Evolutionary conservation across 2,113 vertebrate species (phyloP).

Genomic region (Aphyosemion australe): DNA sequence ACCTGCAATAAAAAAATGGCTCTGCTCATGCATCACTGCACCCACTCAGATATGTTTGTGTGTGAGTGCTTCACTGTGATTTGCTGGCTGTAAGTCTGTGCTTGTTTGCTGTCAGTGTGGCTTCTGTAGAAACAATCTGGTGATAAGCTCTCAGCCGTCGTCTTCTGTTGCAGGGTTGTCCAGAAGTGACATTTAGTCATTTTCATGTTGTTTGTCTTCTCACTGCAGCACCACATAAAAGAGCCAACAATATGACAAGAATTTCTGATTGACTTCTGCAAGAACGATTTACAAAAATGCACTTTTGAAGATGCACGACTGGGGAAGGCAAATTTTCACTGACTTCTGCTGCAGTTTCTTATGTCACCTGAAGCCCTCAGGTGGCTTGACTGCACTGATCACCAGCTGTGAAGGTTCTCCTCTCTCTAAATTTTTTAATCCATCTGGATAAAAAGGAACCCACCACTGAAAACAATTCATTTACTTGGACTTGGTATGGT

Average conservation of each 20-base stretch:
- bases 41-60: background rate
- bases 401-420: background rate
- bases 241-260: background rate
- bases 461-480: background rate
- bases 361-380: background rate
- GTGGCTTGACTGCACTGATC: background rate
- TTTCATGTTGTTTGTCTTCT: slow-evolving; percentile 2
- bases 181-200: background rate
- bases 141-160: slow-evolving; percentile 1
- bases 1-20: background rate
- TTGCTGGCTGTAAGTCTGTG: background rate
- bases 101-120: background rate
- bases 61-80: background rate
- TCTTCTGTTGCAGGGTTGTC: background rate
- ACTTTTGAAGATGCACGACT: background rate
- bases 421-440: background rate
- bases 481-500: too few relatives aligned
- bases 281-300: background rate
- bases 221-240: background rate
- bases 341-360: background rate
- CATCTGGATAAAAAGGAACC: background rate
- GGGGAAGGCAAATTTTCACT: background rate
- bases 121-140: slow-evolving; percentile 8
- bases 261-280: background rate
- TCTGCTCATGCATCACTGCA: background rate